A percentile compares a stretch with the other conserved stretches of the same genome.
These are phyloP conservation scores for Micronycteris hirsuta DNA, from an alignment of 2,113 vertebrate species.

Conservation along the genomic window DNA sequence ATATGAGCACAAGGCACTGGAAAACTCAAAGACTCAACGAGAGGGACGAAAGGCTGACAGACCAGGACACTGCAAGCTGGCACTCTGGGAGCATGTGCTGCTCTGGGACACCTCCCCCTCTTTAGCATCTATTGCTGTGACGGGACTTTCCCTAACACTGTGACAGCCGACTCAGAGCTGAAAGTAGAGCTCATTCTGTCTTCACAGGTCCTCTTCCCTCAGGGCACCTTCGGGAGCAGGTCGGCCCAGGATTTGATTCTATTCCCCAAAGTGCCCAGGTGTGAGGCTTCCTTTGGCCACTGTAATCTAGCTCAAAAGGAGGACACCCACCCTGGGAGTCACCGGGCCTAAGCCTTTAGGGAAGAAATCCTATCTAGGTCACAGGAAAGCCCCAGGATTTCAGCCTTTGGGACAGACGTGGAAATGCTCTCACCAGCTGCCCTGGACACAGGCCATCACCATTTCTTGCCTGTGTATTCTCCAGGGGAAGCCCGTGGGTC, in stretches of 20 bases:
- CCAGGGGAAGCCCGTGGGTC: neutral
- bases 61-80: neutral
- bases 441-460: neutral
- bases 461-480: neutral
- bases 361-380: neutral
- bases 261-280: neutral
- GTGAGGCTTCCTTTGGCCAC: neutral
- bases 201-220: neutral
- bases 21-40: neutral
- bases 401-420: neutral
- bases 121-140: neutral
- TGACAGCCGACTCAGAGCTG: neutral
- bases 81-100: neutral
- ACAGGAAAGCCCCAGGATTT: neutral
- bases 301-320: neutral
- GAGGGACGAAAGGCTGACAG: neutral
- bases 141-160: neutral
- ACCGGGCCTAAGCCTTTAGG: neutral
- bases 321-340: neutral
- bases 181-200: neutral
- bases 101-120: neutral
- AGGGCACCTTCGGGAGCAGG: neutral
- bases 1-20: neutral
- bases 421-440: neutral
- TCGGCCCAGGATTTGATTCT: neutral